phyloP scores from a whole-genome alignment of 2,888 invertebrate genomes.

The Carterocephalus palaemon region DNA sequence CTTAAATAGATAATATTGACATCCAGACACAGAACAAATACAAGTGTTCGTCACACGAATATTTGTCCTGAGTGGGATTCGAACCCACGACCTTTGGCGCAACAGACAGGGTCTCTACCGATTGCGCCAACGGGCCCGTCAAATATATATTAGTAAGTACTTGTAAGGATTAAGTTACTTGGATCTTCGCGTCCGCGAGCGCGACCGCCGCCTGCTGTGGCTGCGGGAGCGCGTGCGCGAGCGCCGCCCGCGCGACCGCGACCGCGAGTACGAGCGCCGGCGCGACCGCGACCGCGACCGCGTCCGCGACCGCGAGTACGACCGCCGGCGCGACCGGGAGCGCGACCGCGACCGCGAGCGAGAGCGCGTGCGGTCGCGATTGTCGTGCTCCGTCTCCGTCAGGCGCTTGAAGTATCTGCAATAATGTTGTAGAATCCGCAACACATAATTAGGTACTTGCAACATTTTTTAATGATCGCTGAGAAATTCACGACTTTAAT shows the following conservation, averaged over 20 bases:
- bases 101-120: no score
- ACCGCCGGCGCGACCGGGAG: slow-evolving; percentile 41
- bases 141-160: no score
- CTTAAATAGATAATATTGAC: no score
- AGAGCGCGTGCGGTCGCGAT: slow-evolving; percentile 49
- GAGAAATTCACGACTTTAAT: no score
- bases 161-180: no score
- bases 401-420: slow-evolving; percentile 80
- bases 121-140: no score
- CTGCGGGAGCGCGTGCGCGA: slow-evolving; percentile 42
- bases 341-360: slow-evolving; percentile 41
- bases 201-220: slow-evolving; percentile 30
- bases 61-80: no score
- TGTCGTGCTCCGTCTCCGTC: slow-evolving; percentile 75
- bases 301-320: slow-evolving; percentile 46
- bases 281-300: slow-evolving; percentile 43
- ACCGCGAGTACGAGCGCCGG: slow-evolving; percentile 42
- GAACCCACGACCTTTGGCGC: no score
- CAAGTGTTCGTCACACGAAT: no score
- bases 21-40: no score
- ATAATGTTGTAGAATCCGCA: slow-evolving; percentile 26
- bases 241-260: slow-evolving; percentile 46
- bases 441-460: background rate
- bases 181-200: slow-evolving; percentile 42
- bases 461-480: background rate